Base-by-base conservation (phyloP, 2,113 vertebrate species). In the Rhizomys pruinosus region DNA sequence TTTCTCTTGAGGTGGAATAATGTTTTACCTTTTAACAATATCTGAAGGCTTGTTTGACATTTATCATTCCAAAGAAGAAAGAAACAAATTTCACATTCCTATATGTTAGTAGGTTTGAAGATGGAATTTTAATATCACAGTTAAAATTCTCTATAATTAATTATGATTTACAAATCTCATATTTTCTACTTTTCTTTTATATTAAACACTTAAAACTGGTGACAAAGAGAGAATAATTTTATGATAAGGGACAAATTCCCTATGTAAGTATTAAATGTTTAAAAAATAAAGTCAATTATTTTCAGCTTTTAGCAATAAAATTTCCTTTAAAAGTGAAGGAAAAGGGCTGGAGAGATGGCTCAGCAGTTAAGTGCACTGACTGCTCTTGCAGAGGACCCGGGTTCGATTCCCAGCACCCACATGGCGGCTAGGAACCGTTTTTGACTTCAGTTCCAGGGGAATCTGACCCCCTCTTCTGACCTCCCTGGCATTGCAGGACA, bases 101-200 rank as follows among this genome's bases (percentile, higher is more conserved):
- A 16, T 6, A 32, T 73, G 9, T 90, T 55, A 59, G 68, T 74
- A 42, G 39, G 9, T 52, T 55, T 68, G 11, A 68, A 74, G 22
- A 4, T 91, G 27, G 61, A 52, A 52, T 52, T 7, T 66, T 27
- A 61, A 34, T 11, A 5, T 29, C 39, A 20, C 9, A 47, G 73
- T 89, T 89, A 80, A 89, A 89, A 61, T n/a, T 29, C 12, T 84
- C 2, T 80, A 25, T 32, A 89, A 79, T 44, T 87, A 80, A 73
- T 90, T 47, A 84, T 76, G 32, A 93, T 57, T 69, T n/a, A 2
- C 15, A 80, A 2, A 66, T 47, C 37, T n/a, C 8, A 3, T 52
- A 5, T 68, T 52, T 89, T 74, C 27, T 66, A 7, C 3, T 1
- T 92, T 87, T 68, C 61, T 92, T 92, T 92, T 29, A 23, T 61